phyloP scores from a whole-genome alignment of 1,140 invertebrate species.

The Tetraneura akinire region DNA sequence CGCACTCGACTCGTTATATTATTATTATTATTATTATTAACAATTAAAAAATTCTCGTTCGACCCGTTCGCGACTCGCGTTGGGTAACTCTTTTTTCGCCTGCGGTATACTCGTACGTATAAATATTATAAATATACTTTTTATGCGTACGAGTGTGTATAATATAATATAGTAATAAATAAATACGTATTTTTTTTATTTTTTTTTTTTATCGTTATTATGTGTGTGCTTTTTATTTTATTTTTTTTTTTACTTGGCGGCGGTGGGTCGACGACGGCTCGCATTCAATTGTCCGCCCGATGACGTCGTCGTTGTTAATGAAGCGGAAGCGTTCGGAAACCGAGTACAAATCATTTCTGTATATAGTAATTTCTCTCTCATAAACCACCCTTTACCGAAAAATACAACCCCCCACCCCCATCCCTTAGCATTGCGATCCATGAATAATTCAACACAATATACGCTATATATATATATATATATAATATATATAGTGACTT shows the following conservation, averaged over 20 bases:
- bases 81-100: neutral
- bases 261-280: neutral
- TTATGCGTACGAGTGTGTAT: neutral
- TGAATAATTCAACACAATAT: conserved; percentile 41
- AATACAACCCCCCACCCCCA: neutral
- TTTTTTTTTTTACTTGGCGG: conserved; percentile 26
- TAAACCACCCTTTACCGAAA: conserved; percentile 1
- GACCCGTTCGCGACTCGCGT: neutral
- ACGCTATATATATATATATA: neutral
- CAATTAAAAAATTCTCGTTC: conserved; percentile 43
- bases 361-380: conserved; percentile 20
- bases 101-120: neutral
- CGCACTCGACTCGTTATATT: conserved; percentile 16
- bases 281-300: conserved; percentile 30
- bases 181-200: neutral
- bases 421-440: neutral
- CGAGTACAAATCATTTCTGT: conserved; percentile 45
- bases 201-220: too few relatives aligned
- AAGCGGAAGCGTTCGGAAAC: conserved; percentile 49
- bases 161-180: neutral
- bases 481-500: neutral
- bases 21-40: conserved; percentile 9
- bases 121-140: neutral
- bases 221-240: neutral
- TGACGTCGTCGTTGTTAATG: conserved; percentile 47